Evolutionary conservation across 2,888 invertebrate species (phyloP), one percentile per base, ranked within the genome.

Genomic region (Drosophila buzzatii): DNA sequence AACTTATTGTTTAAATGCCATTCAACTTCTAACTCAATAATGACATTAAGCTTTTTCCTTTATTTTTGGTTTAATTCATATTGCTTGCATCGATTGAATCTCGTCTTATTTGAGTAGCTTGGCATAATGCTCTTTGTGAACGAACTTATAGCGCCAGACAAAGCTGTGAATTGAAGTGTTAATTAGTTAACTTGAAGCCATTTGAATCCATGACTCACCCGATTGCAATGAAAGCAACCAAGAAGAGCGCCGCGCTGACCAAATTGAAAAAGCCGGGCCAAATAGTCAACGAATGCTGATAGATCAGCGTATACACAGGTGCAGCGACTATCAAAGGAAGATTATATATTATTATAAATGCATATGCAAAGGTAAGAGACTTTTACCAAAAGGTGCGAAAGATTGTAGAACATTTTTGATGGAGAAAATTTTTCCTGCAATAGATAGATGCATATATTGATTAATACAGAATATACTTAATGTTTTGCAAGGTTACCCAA

Each of bases 331-430:
- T 45, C 18, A 8, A 49, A 45, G 7, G 20, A 10, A 35, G 27
- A 37, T 35, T 12, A n/a, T 4, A n/a, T 1, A 12, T 27, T 1
- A 47, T 0, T 3, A 45, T 37, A 12, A 6, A 23, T 2, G 16
- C 16, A 37, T 16, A 3, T 52, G 2, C 2, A 16, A 7, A 52
- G 14, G 7, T 8, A 10, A 16, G 3, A 9, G 9, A 2, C 3
- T 31, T 73, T 44, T 70, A 84, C 84, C 82, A 58, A 96, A 93
- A 0, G 95, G 95, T 9, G 95, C 94, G 37, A 95, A 78, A 2
- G 95, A 95, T 92, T 96, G 96, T 20, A 96, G 85, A 1, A 95
- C 94, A 37, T 95, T 94, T 85, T 95, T 94, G 41, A 96, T 92
- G 0, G 96, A 95, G 88, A 96, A 96, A n/a, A 96, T 94, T 93